Evolutionary conservation across 1,140 invertebrate genomes (phyloP), one percentile per base, ranked within the genome.

Genomic region (Coelopa frigida): DNA sequence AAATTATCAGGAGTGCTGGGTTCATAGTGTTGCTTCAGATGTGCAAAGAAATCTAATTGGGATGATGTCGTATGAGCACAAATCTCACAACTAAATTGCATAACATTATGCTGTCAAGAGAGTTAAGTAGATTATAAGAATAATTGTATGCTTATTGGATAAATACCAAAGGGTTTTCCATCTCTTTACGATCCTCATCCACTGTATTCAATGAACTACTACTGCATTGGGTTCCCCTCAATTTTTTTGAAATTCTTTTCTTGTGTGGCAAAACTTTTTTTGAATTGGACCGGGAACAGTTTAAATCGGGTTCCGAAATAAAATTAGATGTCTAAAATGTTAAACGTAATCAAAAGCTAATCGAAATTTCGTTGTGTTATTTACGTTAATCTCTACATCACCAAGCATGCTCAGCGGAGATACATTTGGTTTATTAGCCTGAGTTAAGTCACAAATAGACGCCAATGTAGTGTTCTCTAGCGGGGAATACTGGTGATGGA

Each of bases 1-100:
- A 75, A 46, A 49, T 61, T 51, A 21, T 50, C 44, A n/a, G 48
- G 36, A n/a, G 35, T 46, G 3, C 39, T 49, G 1, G 80, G 81
- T 55, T 86, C 84, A 68, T 87, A 87, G 60, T 87, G 84, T 32
- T 70, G 63, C 70, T 86, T 86, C 3, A 87, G 70, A 61, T 87
- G 84, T 53, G 83, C 81, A 62, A 85, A 87, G 58, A 87, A 87
- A 46, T 77, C 76, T 17, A 85, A 60, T 55, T 87, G 84, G 49
- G 77, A 77, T 26, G 66, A 68, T 58, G 81, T 81, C 20, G 68
- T 72, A 49, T 74, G 75, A 21, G 72, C 73, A 57, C 84, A 87
- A 5, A 86, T 64, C 64, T 85, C 80, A 59, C 84, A 87, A 42
- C 73, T 74, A 52, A 81, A 85, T 8, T 56, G 48, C 6, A 57